Percentiles rank a stretch among this genome's conserved stretches.
Conservation (phyloP, 2,797 vertebrate species). For the Notoglanidium macrostoma region DNA sequence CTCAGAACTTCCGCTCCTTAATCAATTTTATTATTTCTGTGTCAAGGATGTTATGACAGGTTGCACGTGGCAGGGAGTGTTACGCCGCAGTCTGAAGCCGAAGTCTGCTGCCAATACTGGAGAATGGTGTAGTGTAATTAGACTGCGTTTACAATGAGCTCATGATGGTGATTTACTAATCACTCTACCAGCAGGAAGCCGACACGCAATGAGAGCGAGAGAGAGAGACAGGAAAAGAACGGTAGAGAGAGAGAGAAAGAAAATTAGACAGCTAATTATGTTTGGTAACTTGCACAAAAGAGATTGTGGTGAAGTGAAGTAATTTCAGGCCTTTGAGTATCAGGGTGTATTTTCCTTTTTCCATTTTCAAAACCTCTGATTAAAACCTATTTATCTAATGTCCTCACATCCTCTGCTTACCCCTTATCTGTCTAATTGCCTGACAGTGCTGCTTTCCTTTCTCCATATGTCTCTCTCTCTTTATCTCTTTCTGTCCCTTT, state of each 20-base stretch:
- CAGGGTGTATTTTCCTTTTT: conserved; percentile 23
- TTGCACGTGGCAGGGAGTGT: conserved; percentile 16
- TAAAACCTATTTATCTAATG: conserved; percentile 31
- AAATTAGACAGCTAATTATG: conserved; percentile 52
- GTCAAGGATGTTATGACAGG: conserved; percentile 16
- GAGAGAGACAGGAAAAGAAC: conserved; percentile 5
- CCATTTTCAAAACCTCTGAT: conserved; percentile 28
- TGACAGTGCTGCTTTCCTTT: background rate
- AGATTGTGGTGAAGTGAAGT: conserved; percentile 38
- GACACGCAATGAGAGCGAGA: background rate
- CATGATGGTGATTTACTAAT: conserved; percentile 52
- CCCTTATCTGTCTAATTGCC: conserved; percentile 28
- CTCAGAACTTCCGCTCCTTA: background rate
- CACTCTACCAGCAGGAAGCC: conserved; percentile 47
- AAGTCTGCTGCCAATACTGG: conserved; percentile 36
- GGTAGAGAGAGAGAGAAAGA: conserved; percentile 25
- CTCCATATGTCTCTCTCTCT: conserved; percentile 5
- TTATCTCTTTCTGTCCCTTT: conserved; percentile 5
- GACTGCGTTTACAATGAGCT: conserved; percentile 39
- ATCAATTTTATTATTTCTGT: background rate
- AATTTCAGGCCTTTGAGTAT: conserved; percentile 42
- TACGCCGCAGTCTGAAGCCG: conserved; percentile 23
- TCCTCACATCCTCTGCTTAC: conserved; percentile 32
- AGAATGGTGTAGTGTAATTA: conserved; percentile 45
- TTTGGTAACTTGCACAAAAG: conserved; percentile 51